A percentile compares a stretch with the other conserved stretches of the same genome.
Evolutionary conservation across 1,140 invertebrate species (phyloP).

Genomic region (Diuraphis noxia): DNA sequence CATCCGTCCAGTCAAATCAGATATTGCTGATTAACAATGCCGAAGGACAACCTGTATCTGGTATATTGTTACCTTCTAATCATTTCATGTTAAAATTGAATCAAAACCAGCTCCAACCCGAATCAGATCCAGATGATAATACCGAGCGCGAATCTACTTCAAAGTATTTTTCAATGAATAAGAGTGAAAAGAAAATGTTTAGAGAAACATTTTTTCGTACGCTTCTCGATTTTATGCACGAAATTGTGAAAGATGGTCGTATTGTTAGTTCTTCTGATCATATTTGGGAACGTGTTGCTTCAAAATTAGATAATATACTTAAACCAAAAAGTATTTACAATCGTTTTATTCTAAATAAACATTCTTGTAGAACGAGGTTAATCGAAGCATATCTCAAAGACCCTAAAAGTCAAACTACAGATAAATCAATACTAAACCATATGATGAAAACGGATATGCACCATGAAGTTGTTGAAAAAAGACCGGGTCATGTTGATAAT

Average conservation of each 20-base stretch:
- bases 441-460: not conserved
- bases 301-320: slow-evolving; percentile 33
- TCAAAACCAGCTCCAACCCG: not conserved
- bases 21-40: slow-evolving; percentile 31
- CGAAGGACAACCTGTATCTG: slow-evolving; percentile 31
- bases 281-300: slow-evolving; percentile 36
- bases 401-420: not conserved
- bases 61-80: slow-evolving; percentile 34
- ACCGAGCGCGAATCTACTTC: slow-evolving; percentile 26
- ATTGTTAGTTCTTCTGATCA: slow-evolving; percentile 37
- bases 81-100: slow-evolving; percentile 50
- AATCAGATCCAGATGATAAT: slow-evolving; percentile 11
- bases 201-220: slow-evolving; percentile 39
- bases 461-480: slow-evolving; percentile 10
- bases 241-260: slow-evolving; percentile 25
- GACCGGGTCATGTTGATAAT: slow-evolving; percentile 26
- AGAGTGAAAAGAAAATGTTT: slow-evolving; percentile 47
- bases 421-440: slow-evolving; percentile 23
- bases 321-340: slow-evolving; percentile 51
- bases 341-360: slow-evolving; percentile 45
- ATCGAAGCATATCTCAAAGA: slow-evolving; percentile 40
- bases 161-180: slow-evolving; percentile 50
- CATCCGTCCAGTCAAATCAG: slow-evolving; percentile 11
- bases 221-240: slow-evolving; percentile 20
- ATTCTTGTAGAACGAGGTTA: slow-evolving; percentile 30